Percentiles rank a stretch among this genome's conserved stretches.
Conservation (phyloP, 1,140 invertebrate species). For the Drosophila biarmipes region DNA sequence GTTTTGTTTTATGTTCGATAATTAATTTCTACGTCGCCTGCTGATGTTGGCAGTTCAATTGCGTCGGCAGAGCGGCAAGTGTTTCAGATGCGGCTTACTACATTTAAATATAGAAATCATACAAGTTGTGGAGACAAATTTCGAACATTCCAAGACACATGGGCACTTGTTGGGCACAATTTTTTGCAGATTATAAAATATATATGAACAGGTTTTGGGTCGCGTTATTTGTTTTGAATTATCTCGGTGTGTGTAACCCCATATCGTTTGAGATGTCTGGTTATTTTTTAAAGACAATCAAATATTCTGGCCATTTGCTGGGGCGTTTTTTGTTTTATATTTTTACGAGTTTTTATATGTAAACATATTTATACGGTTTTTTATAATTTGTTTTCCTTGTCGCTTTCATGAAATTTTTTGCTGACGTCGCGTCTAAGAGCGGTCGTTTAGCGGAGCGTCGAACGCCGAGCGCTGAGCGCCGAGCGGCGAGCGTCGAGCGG, state of each 20-base stretch:
- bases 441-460: slow-evolving; percentile 33
- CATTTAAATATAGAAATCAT: neutral
- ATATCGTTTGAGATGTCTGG: neutral
- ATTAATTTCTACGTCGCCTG: slow-evolving; percentile 34
- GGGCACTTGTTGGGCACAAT: neutral
- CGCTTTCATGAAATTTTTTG: slow-evolving; percentile 62
- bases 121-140: neutral
- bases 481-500: slow-evolving; percentile 2
- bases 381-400: slow-evolving; percentile 61
- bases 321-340: slow-evolving; percentile 18
- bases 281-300: neutral
- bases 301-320: neutral
- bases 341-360: slow-evolving; percentile 1
- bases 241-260: neutral
- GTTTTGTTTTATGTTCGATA: slow-evolving; percentile 39
- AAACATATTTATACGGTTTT: slow-evolving; percentile 16
- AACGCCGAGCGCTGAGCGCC: slow-evolving; percentile 3
- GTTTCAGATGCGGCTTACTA: slow-evolving; percentile 10
- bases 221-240: neutral
- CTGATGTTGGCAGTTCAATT: slow-evolving; percentile 37
- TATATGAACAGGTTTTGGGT: neutral
- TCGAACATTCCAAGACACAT: too few relatives aligned
- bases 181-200: neutral
- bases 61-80: neutral
- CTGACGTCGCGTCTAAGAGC: slow-evolving; percentile 75